phyloP scores from a whole-genome alignment of 2,888 invertebrate genomes.

The Phorcus lineatus region DNA sequence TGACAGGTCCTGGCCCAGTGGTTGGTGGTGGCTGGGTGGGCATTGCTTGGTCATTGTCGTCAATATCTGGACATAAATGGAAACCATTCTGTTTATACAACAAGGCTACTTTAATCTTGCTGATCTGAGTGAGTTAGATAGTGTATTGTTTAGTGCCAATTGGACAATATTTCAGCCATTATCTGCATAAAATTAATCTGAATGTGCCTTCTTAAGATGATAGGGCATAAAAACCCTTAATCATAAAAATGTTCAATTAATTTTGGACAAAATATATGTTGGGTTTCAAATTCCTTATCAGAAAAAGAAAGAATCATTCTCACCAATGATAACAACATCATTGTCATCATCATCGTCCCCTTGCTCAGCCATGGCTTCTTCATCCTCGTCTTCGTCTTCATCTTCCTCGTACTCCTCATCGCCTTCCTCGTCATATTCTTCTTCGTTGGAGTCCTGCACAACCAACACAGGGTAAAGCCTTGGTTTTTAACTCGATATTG shows the following conservation, averaged over 20 bases:
- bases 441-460: conserved; percentile 37
- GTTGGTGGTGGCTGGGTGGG: conserved; percentile 39
- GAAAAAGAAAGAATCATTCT: background rate
- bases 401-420: conserved; percentile 75
- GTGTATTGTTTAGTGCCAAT: too few species aligned
- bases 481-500: too few species aligned
- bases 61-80: conserved; percentile 33
- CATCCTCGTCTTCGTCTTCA: conserved; percentile 80
- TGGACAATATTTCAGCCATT: too few species aligned
- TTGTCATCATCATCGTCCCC: conserved; percentile 51
- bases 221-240: too few species aligned
- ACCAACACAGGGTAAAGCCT: background rate
- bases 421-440: conserved; percentile 49
- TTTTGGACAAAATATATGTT: background rate
- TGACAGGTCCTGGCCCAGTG: conserved; percentile 32
- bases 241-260: background rate
- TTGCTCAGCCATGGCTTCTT: conserved; percentile 47
- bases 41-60: conserved; percentile 35
- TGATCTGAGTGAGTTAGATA: too few species aligned
- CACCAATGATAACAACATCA: conserved; percentile 67
- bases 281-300: background rate
- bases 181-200: too few species aligned
- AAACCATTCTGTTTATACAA: too few species aligned
- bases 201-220: too few species aligned
- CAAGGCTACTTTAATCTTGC: too few species aligned